Evolutionary conservation across 1,140 invertebrate species (phyloP).

Genomic region (Tetranychus urticae): DNA sequence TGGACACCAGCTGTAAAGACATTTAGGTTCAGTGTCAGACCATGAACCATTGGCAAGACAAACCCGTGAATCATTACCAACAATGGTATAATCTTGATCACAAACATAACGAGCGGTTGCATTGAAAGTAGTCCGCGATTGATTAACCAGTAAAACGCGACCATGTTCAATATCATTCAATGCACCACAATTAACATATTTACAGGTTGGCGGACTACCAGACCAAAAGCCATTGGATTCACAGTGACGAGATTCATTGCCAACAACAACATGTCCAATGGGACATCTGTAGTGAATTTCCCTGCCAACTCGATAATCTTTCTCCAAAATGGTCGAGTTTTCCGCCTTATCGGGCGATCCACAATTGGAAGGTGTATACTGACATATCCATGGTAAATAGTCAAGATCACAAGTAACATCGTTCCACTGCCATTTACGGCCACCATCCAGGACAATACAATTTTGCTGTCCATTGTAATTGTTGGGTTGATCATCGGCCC

Average conservation of each 20-base stretch:
- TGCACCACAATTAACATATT: slow-evolving; percentile 49
- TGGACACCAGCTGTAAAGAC: slow-evolving; percentile 41
- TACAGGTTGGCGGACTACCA: slow-evolving; percentile 34
- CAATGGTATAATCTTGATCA: slow-evolving; percentile 52
- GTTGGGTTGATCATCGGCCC: slow-evolving; percentile 80
- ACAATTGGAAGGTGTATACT: slow-evolving; percentile 47
- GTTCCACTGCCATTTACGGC: slow-evolving; percentile 70
- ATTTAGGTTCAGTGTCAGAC: slow-evolving; percentile 55
- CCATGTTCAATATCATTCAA: slow-evolving; percentile 46
- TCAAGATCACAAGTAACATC: slow-evolving; percentile 69
- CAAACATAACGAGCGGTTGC: slow-evolving; percentile 52
- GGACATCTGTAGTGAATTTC: slow-evolving; percentile 52
- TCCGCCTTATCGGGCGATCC: slow-evolving; percentile 59
- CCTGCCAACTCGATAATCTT: slow-evolving; percentile 39
- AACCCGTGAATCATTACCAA: slow-evolving; percentile 31
- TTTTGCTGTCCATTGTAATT: slow-evolving; percentile 88
- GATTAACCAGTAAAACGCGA: slow-evolving; percentile 34
- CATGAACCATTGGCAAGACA: slow-evolving; percentile 52
- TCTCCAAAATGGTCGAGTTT: slow-evolving; percentile 53
- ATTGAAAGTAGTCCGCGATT: slow-evolving; percentile 43
- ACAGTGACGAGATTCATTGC: slow-evolving; percentile 27
- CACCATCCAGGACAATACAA: slow-evolving; percentile 69
- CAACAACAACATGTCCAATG: slow-evolving; percentile 53
- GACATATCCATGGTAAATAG: slow-evolving; percentile 69
- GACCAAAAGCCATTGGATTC: slow-evolving; percentile 24